A percentile compares a stretch with the other conserved stretches of the same genome.
phyloP scores from a whole-genome alignment of 2,888 invertebrate species.

The Sussaba pulchella region DNA sequence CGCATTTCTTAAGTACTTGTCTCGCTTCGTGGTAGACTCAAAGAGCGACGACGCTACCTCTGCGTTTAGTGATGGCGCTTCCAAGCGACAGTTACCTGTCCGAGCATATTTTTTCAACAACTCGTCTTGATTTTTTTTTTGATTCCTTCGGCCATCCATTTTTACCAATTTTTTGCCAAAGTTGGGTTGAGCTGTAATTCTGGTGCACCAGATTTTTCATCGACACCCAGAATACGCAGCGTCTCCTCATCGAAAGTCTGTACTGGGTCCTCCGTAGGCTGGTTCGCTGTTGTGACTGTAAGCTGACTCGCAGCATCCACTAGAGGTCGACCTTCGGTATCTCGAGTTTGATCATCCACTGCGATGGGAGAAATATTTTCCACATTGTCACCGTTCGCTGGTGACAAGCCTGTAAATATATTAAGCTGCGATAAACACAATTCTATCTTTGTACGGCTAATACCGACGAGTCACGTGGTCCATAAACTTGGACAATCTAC shows the following conservation, averaged over 20 bases:
- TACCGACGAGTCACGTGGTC: slow-evolving; percentile 1
- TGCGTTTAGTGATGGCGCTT: slow-evolving; percentile 58
- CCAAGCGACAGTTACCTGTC: slow-evolving; percentile 42
- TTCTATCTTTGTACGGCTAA: slow-evolving; percentile 32
- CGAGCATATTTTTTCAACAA: slow-evolving; percentile 51
- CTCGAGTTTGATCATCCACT: slow-evolving; percentile 34
- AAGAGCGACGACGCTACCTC: slow-evolving; percentile 51
- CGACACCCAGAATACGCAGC: slow-evolving; percentile 57
- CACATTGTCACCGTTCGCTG: slow-evolving; percentile 19
- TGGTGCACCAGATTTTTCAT: slow-evolving; percentile 37
- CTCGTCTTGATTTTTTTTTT: slow-evolving; percentile 52
- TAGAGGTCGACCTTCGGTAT: slow-evolving; percentile 46
- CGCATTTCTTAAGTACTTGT: slow-evolving; percentile 51
- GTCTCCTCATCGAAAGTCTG: slow-evolving; percentile 58
- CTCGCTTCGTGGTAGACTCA: slow-evolving; percentile 48
- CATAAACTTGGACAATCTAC: slow-evolving; percentile 11
- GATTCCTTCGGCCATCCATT: slow-evolving; percentile 58
- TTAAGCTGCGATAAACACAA: slow-evolving; percentile 48
- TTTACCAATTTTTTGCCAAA: slow-evolving; percentile 55
- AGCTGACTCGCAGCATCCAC: too few relatives aligned
- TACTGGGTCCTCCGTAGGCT: slow-evolving; percentile 27
- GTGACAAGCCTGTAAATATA: slow-evolving; percentile 48
- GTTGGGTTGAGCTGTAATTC: slow-evolving; percentile 50
- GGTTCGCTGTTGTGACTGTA: too few relatives aligned
- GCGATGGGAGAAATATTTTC: background rate